A percentile compares a stretch with the other conserved stretches of the same genome.
phyloP scores from a whole-genome alignment of 2,888 invertebrate genomes.

The Pristionchus entomophagus region DNA sequence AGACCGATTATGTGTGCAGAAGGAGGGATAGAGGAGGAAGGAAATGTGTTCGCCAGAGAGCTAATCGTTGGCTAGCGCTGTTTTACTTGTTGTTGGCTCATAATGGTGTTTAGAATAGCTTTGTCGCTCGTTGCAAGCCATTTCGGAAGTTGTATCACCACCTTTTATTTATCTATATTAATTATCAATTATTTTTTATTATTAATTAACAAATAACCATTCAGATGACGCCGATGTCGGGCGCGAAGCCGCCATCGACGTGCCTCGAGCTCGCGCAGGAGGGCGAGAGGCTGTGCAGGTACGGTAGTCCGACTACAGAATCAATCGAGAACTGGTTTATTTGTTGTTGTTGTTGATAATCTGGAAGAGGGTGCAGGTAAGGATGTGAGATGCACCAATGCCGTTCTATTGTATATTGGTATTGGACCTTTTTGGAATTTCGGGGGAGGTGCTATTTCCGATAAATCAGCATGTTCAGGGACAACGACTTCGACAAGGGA shows the following conservation, averaged over 20 bases:
- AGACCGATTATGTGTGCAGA: neutral
- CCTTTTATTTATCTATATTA: neutral
- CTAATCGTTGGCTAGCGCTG: neutral
- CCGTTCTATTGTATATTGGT: too few species aligned
- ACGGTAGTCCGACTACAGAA: too few species aligned
- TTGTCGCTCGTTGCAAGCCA: neutral
- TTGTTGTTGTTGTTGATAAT: too few species aligned
- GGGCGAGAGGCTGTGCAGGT: constrained; percentile 34
- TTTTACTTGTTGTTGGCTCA: neutral
- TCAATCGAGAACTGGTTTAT: too few species aligned
- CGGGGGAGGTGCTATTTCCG: too few species aligned
- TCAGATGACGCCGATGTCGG: constrained; percentile 41
- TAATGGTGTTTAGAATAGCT: neutral
- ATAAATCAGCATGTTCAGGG: too few species aligned
- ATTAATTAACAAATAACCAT: too few species aligned
- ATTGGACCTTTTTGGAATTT: too few species aligned
- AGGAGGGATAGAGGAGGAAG: neutral
- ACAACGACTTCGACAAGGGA: constrained; percentile 44
- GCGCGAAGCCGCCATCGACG: constrained; percentile 8
- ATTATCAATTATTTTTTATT: neutral
- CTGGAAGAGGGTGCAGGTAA: too few species aligned
- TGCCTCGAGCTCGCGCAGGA: constrained; percentile 48
- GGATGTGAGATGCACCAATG: too few species aligned
- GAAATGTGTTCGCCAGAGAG: neutral
- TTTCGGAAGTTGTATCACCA: neutral